Base-by-base conservation (phyloP, 2,797 vertebrate species). In the Centroberyx gerrardi region DNA sequence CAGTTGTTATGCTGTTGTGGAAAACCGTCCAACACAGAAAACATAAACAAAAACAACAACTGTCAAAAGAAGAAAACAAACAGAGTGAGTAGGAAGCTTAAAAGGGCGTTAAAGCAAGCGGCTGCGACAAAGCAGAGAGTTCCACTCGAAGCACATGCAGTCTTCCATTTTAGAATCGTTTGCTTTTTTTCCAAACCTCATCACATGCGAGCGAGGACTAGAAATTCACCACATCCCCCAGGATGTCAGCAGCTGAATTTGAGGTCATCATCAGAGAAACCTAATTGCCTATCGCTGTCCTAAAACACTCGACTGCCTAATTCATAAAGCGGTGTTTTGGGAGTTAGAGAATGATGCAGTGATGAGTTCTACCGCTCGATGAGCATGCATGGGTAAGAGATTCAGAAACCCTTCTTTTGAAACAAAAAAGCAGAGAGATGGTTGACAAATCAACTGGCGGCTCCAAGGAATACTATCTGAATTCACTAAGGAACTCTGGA, bases 131-230 rank as follows among this genome's bases (percentile, higher is more conserved):
- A 84, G 87, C 90, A 65, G 15, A 83, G 82, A 58, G 73, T 17
- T 63, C 67, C 86, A 87, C 73, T 82, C 88, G 83, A 94, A 94
- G 95, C 95, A 77, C 96, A 94, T 96, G 96, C 96, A 89, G 81
- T 88, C 80, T 66, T 89, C 74, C 69, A 66, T 71, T 84, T 65
- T 68, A 61, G 29, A 71, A 76, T 71, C n/a, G 67, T 31, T n/a
- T 72, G 8, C 15, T 54, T 49, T 71, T 36, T 22, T 31, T 33
- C 13, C 3, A 13, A 22, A 75, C 75, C 58, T 70, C 74, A 8
- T 79, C 81, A 52, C 94, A 93, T 94, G 95, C 94, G 92, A 80
- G 86, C 38, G 4, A 80, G 64, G 74, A 86, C 78, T 48, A 65
- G 75, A 68, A 86, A 87, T 74, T 82, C 83, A 83, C 92, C 78